Evolutionary conservation across 2,888 invertebrate genomes (phyloP).

Genomic region (Drosophila anomalipes): DNA sequence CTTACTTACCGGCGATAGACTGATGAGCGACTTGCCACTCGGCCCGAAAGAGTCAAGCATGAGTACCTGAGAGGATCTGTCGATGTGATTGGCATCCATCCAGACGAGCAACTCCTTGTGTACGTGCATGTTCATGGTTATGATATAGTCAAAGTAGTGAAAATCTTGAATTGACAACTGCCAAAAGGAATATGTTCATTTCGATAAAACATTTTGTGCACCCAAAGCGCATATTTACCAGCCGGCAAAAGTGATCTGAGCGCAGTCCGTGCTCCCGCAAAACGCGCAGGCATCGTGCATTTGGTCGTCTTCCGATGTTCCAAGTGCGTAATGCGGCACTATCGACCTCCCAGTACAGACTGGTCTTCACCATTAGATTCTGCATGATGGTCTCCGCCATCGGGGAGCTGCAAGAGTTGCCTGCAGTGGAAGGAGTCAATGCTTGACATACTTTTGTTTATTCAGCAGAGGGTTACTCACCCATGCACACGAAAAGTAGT

Average conservation of each 20-base stretch:
- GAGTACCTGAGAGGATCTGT: conserved; percentile 17
- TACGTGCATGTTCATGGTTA: conserved; percentile 94
- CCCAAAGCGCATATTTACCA: conserved; percentile 68
- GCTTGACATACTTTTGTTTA: accelerated
- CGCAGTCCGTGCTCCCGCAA: conserved; percentile 87
- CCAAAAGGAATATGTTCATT: background rate
- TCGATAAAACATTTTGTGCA: background rate
- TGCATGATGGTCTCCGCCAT: conserved; percentile 96
- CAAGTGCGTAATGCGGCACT: conserved; percentile 94
- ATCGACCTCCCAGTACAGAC: conserved; percentile 91
- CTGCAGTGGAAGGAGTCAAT: conserved; percentile 85
- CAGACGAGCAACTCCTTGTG: conserved; percentile 66
- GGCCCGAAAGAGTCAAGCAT: conserved; percentile 41
- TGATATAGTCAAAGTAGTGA: conserved; percentile 92
- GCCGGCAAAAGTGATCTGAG: conserved; percentile 88
- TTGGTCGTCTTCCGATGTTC: conserved; percentile 93
- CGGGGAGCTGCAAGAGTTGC: conserved; percentile 97
- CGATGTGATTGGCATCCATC: conserved; percentile 34
- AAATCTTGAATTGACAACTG: conserved; percentile 91
- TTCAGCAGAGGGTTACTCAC: conserved; percentile 31
- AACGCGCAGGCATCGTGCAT: conserved; percentile 87
- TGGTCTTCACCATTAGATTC: conserved; percentile 81
- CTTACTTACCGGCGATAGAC: conserved; percentile 56
- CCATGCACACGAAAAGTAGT: conserved; percentile 69
- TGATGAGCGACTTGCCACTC: conserved; percentile 27